These are phyloP conservation scores for Pachyuromys duprasi DNA, from an alignment of 2,797 vertebrate species.

Conservation along the genomic window DNA sequence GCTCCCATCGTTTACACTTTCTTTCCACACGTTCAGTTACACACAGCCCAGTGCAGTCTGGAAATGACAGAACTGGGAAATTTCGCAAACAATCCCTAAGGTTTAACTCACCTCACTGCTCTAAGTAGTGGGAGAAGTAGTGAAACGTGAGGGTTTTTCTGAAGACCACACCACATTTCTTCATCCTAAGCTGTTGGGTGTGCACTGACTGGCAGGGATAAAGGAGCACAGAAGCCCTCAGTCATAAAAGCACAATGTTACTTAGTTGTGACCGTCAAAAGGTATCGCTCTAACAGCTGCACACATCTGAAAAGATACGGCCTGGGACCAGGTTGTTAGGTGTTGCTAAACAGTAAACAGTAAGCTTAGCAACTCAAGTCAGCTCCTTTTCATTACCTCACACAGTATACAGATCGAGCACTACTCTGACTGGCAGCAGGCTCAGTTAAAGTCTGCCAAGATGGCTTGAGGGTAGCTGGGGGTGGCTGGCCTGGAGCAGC, in stretches of 20 bases:
- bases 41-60: neutral
- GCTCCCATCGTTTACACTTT: neutral
- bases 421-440: neutral
- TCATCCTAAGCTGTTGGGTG: neutral
- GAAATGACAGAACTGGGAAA: neutral
- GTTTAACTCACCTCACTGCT: neutral
- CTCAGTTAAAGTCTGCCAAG: neutral
- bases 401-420: neutral
- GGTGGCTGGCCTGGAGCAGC: neutral
- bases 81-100: neutral
- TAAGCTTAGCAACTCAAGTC: neutral
- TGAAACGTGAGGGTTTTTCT: neutral
- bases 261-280: conserved; percentile 32
- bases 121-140: neutral
- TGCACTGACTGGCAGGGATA: neutral
- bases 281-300: conserved; percentile 37
- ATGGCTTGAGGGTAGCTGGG: neutral
- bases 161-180: neutral
- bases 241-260: neutral
- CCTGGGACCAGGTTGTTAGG: neutral
- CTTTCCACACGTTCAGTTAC: neutral
- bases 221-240: neutral
- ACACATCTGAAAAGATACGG: conserved; percentile 20
- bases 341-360: conserved; percentile 12
- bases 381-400: conserved; percentile 21